Base-by-base conservation (phyloP, 2,113 vertebrate species). In the Alexandromys fortis region DNA sequence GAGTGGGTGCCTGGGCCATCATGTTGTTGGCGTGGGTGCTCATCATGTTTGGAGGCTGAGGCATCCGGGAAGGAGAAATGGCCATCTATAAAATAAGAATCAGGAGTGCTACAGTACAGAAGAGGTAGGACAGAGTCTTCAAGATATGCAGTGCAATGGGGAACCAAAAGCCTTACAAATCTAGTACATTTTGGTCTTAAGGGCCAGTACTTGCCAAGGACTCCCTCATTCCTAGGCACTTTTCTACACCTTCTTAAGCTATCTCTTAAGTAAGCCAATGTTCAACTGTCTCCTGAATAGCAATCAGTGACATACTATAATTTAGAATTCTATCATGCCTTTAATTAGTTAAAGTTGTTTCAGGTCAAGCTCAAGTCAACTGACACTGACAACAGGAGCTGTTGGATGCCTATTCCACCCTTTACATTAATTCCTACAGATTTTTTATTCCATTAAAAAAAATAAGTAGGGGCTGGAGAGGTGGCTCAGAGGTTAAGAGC, bases 21-120 rank as follows among this genome's bases (percentile, higher is more conserved):
- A 99, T 98, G 96, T 98, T 99, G 97, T 98, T 99, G 95, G 98
- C 90, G 96, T 99, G 99, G 86, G 98, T 97, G 94, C 98, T 99
- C 99, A 99, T 99, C 98, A 99, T 99, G 98, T 98, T 99, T 83
- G 99, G 99, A 11, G 98, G 99, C 98, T 99, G 99, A 91, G 99
- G 98, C 99, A 99, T 99, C 97, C 99, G 99, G 89, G 99, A 99
- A 33, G 99, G 99, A 96, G 99, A 99, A 99, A 99, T 99, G 58
- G 99, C 99, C 99, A 99, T 99, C 99, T 99, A 91, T 81, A 95
- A 98, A 97, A 96, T 35, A 96, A 96, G 24, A 67, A 89, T 49
- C 72, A 82, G 1, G 0, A 33, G 3, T 42, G 52, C 45, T 68
- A 12, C 42, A 77, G 13, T 5, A 77, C 12, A 86, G 86, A 75